A percentile compares a stretch with the other conserved stretches of the same genome.
Evolutionary conservation across 1,140 invertebrate species (phyloP).

Genomic region (Trissolcus basalis): DNA sequence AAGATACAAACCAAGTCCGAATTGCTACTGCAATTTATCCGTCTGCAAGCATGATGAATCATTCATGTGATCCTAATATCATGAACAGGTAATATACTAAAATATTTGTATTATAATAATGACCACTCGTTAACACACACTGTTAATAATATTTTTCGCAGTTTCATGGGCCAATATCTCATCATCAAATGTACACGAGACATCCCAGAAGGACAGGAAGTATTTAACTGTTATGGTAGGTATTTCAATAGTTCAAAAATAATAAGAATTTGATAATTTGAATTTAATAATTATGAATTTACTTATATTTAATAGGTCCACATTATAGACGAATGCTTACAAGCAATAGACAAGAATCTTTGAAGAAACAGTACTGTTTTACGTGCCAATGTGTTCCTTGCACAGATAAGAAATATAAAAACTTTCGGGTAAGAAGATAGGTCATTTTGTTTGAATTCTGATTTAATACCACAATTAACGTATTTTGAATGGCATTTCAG

Average conservation of each 20-base stretch:
- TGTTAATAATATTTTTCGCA: conserved; percentile 63
- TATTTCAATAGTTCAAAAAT: neutral
- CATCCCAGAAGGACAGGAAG: conserved; percentile 78
- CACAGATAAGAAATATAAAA: conserved; percentile 69
- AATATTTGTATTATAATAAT: conserved; percentile 58
- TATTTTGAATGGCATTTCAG: conserved; percentile 45
- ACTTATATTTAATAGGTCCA: conserved; percentile 75
- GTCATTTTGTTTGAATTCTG: no score
- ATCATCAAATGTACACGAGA: conserved; percentile 78
- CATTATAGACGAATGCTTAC: conserved; percentile 79
- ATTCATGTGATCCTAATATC: conserved; percentile 91
- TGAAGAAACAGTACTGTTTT: conserved; percentile 84
- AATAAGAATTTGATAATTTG: conserved; percentile 15
- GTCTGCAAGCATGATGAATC: conserved; percentile 92
- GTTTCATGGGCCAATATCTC: conserved; percentile 74
- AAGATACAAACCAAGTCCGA: conserved; percentile 77
- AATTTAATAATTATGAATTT: conserved; percentile 10
- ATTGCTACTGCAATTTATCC: conserved; percentile 91
- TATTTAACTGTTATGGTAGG: conserved; percentile 86
- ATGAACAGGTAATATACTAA: conserved; percentile 80
- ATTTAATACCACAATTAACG: neutral
- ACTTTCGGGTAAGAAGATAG: conserved; percentile 75
- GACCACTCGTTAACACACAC: no score
- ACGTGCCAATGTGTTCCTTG: conserved; percentile 82
- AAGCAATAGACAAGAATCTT: conserved; percentile 77